phyloP scores from a whole-genome alignment of 2,113 vertebrate genomes.

The Redunca redunca region DNA sequence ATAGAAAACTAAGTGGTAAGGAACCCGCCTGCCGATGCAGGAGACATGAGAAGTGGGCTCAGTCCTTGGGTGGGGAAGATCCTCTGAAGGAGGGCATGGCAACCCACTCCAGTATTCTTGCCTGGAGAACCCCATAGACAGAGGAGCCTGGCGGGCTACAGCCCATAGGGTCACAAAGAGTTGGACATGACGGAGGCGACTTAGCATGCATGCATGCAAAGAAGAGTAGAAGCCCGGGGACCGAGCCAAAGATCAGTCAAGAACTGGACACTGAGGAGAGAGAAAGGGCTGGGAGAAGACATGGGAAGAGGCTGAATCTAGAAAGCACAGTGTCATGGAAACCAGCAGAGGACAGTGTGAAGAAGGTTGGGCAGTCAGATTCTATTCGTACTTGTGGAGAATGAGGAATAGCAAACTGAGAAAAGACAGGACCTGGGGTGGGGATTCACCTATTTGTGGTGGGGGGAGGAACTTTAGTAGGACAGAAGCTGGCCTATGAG shows the following conservation, averaged over 20 bases:
- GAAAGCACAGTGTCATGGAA: background rate
- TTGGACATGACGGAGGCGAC: background rate
- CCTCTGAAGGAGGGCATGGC: background rate
- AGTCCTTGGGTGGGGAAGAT: background rate
- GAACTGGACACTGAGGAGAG: background rate
- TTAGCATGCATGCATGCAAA: background rate
- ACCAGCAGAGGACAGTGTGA: background rate
- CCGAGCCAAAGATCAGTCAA: background rate
- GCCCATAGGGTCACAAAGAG: background rate
- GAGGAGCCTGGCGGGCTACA: background rate
- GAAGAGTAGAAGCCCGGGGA: background rate
- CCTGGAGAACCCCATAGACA: background rate
- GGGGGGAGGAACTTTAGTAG: background rate
- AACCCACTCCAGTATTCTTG: background rate
- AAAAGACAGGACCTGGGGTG: background rate
- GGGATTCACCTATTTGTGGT: background rate
- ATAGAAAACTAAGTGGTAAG: background rate
- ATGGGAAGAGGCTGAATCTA: background rate
- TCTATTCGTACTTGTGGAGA: background rate
- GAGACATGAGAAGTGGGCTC: rapidly evolving
- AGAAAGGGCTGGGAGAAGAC: background rate
- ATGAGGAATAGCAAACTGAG: background rate
- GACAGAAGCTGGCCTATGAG: background rate
- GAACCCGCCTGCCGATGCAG: background rate
- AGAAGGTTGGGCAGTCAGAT: background rate